Conservation (phyloP, 2,113 vertebrate genomes). For the Nothobranchius furzeri region DNA sequence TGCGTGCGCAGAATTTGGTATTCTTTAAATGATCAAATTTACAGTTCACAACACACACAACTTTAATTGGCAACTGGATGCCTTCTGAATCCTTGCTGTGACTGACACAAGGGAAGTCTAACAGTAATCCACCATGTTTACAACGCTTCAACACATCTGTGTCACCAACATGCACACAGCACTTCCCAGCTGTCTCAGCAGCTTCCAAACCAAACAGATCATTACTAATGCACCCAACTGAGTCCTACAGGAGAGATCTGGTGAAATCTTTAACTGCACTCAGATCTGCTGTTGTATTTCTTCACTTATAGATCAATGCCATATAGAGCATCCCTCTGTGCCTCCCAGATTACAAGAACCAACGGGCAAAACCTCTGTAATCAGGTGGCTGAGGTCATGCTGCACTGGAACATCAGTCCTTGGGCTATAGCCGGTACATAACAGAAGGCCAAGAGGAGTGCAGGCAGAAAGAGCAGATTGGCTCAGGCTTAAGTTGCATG, state of each 20-base stretch:
- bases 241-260: slow-evolving; percentile 4
- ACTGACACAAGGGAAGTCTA: neutral
- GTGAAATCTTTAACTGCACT: slow-evolving; percentile 10
- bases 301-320: neutral
- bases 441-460: slow-evolving; percentile 31
- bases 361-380: slow-evolving; percentile 23
- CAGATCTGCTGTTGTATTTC: neutral
- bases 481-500: slow-evolving; percentile 7
- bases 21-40: slow-evolving; percentile 8
- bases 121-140: slow-evolving; percentile 14
- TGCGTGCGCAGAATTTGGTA: neutral
- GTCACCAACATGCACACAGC: neutral
- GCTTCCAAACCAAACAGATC: neutral
- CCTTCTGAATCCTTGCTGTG: neutral
- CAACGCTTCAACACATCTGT: slow-evolving; percentile 19
- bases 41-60: slow-evolving; percentile 1
- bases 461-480: neutral
- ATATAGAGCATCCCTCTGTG: neutral
- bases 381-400: slow-evolving; percentile 43
- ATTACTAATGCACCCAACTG: neutral
- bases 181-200: slow-evolving; percentile 5
- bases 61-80: slow-evolving; percentile 1
- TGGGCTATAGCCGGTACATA: slow-evolving; percentile 32
- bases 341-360: slow-evolving; percentile 32
- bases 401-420: slow-evolving; percentile 45